These are phyloP conservation scores for Pluvianellus socialis DNA, from an alignment of 2,113 vertebrate species.

Conservation along the genomic window DNA sequence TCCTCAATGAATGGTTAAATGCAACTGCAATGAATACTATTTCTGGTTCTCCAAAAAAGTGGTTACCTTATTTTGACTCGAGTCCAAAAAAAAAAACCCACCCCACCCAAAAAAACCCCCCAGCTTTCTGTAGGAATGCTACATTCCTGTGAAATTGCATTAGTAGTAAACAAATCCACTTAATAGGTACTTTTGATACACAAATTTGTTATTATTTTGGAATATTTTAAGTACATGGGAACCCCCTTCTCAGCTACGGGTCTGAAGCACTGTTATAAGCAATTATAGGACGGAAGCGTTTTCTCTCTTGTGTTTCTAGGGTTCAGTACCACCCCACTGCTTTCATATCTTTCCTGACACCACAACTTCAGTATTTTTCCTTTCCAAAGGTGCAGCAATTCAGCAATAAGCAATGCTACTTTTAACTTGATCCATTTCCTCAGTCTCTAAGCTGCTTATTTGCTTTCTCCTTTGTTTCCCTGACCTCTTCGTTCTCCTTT, in stretches of 20 bases:
- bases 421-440: not conserved
- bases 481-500: not conserved
- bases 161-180: not conserved
- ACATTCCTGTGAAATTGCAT: not conserved
- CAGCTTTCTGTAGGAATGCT: not conserved
- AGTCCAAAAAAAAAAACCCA: not conserved
- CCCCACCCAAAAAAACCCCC: too few relatives aligned
- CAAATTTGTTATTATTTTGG: not conserved
- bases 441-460: constrained; percentile 2
- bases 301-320: not conserved
- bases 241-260: not conserved
- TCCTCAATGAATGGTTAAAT: not conserved
- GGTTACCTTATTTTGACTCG: not conserved
- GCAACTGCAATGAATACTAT: not conserved
- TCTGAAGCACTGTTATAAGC: not conserved
- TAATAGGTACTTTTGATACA: not conserved
- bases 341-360: not conserved
- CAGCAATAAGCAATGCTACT: not conserved
- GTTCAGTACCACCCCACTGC: not conserved
- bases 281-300: not conserved
- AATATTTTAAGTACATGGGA: not conserved
- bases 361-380: not conserved
- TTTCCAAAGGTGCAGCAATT: not conserved
- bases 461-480: not conserved
- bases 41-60: not conserved